Evolutionary conservation across 2,113 vertebrate genomes (phyloP), one percentile per base, ranked within the genome.

Genomic region (Chiloscyllium plagiosum): DNA sequence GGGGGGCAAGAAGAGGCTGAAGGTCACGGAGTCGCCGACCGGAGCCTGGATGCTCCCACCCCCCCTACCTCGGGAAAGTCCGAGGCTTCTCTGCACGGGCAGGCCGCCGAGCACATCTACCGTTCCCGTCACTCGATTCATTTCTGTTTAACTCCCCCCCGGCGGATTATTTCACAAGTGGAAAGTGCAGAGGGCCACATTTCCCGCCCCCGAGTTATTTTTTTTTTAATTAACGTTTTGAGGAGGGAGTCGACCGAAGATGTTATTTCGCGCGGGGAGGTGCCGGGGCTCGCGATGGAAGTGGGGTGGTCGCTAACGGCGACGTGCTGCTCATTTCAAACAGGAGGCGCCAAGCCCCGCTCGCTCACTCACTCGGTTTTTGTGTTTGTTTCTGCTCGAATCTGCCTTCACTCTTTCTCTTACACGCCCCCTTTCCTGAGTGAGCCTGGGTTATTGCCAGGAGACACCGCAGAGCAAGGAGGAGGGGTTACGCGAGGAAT

Each of bases 41-140:
- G n/a, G 56, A 3, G 52, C 12, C 50, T 37, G 52, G 86, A 66
- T 37, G 29, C 95, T 90, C 87, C 76, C 95, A 56, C 87, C 86
- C 17, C 87, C 50, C 96, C 86, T 47, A 47, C 17, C 87, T 50
- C 96, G 22, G 80, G 61, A 65, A 37, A 96, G 92, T 26, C 69
- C 68, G 52, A 65, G 94, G 95, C 96, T 90, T 70, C 1, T 12
- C 56, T 2, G 56, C 56, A 61, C 10, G 29, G 13, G 29, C 72
- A 26, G 56, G 8, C 72, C 3, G 33, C 66, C 66, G 96, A 65
- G 76, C 68, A 24, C 50, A 85, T 47, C 13, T 2, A 85, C 56
- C 56, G 3, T 15, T 80, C n/a, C 87, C 15, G 52, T 26, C 50
- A 29, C n/a, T 26, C 13, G 15, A 61, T 2, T 68, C 17, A 93